Evolutionary conservation across 2,113 vertebrate species (phyloP).

Genomic region (Amphilophus citrinellus): DNA sequence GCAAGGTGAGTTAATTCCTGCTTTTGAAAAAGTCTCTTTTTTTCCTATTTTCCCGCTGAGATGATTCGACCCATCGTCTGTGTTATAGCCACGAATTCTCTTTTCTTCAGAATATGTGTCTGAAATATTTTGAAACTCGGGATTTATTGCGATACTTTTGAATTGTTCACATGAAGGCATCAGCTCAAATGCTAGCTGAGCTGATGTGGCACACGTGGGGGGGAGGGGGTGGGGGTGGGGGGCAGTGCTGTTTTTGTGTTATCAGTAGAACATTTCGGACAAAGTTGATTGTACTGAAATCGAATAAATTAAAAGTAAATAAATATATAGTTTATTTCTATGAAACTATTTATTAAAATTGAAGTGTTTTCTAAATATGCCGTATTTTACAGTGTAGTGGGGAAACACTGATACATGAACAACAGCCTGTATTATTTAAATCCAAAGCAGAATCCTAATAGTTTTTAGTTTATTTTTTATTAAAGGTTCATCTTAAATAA

Average conservation of each 20-base stretch:
- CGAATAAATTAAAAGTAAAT: background rate
- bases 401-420: background rate
- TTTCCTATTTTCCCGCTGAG: background rate
- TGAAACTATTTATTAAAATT: background rate
- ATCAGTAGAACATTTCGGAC: background rate
- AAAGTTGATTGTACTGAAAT: background rate
- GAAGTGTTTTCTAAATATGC: background rate
- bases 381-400: background rate
- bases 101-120: background rate
- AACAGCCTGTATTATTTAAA: constrained; percentile 17
- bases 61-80: background rate
- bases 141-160: background rate
- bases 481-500: background rate
- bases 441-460: background rate
- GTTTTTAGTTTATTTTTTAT: background rate
- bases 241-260: background rate
- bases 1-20: constrained; percentile 61
- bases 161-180: constrained; percentile 10
- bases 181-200: background rate
- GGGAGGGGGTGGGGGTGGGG: too few relatives aligned
- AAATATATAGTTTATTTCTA: background rate
- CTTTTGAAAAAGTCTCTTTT: background rate
- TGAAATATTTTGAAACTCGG: background rate
- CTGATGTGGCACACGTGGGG: background rate
- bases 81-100: background rate